phyloP scores from a whole-genome alignment of 1,140 invertebrate genomes.

The Lepeophtheirus salmonis region DNA sequence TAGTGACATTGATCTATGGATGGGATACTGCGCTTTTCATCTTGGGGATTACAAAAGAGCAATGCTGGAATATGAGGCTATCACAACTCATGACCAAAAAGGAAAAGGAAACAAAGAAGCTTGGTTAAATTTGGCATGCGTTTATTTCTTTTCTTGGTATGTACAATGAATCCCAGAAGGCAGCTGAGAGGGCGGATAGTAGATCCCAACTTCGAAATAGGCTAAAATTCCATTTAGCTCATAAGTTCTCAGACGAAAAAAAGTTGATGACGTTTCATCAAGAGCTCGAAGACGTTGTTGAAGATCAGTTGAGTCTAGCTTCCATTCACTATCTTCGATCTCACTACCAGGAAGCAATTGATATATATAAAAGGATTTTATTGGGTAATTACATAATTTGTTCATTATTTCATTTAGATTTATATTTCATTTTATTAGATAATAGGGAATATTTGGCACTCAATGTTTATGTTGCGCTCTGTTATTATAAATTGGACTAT shows the following conservation, averaged over 20 bases:
- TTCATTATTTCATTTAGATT: not conserved
- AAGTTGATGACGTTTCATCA: constrained; percentile 59
- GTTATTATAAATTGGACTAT: constrained; percentile 80
- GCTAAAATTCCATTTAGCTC: constrained; percentile 75
- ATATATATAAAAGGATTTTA: constrained; percentile 64
- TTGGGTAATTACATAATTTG: constrained; percentile 5
- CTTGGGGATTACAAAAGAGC: constrained; percentile 77
- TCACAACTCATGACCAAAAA: constrained; percentile 21
- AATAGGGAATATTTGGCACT: constrained; percentile 72
- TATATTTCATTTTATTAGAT: constrained; percentile 23
- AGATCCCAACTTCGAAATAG: constrained; percentile 44
- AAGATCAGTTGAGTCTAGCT: constrained; percentile 86
- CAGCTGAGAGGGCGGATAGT: constrained; percentile 36
- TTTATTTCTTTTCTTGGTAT: constrained; percentile 85
- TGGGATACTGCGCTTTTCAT: constrained; percentile 85
- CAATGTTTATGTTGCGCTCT: constrained; percentile 90
- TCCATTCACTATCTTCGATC: constrained; percentile 86
- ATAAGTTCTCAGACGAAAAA: constrained; percentile 75
- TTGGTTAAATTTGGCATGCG: constrained; percentile 66
- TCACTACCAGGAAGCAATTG: constrained; percentile 96
- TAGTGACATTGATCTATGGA: constrained; percentile 55
- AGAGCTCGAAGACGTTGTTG: constrained; percentile 61
- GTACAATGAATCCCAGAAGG: constrained; percentile 35
- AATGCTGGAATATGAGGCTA: constrained; percentile 22
- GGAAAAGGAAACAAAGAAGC: constrained; percentile 26